Conservation (phyloP, 2,113 vertebrate species). For the Hydrochoerus hydrochaeris region DNA sequence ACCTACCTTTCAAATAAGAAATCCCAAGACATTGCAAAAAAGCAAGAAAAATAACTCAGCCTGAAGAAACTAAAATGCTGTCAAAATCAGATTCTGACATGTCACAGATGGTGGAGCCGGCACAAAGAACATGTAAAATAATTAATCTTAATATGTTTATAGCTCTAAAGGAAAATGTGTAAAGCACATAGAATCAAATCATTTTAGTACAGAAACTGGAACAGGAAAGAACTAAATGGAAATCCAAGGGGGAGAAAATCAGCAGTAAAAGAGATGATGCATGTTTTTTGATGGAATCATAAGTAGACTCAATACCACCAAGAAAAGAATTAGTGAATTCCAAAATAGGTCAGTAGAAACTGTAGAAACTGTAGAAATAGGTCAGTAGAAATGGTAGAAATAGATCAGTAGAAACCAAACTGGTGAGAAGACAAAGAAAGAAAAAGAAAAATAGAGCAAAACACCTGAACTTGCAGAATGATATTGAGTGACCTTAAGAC, state of each 20-base stretch:
- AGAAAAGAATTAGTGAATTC: neutral
- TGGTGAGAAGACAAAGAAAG: neutral
- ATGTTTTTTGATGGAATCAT: neutral
- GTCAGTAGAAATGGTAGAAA: neutral
- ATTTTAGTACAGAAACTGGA: neutral
- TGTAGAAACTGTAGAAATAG: too few relatives aligned
- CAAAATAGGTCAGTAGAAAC: neutral
- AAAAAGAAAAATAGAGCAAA: neutral
- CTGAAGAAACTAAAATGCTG: neutral
- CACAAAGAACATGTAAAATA: neutral
- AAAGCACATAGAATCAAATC: too few relatives aligned
- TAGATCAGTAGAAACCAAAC: neutral
- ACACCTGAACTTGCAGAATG: neutral
- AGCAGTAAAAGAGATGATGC: neutral
- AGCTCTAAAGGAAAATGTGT: neutral
- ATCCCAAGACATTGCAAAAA: neutral
- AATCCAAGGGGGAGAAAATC: neutral
- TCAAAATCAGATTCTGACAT: neutral
- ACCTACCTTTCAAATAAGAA: neutral
- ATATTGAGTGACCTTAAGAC: neutral
- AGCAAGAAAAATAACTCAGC: neutral
- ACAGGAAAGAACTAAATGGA: too few relatives aligned
- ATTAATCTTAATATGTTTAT: neutral
- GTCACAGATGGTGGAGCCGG: neutral
- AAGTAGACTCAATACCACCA: neutral